phyloP scores from a whole-genome alignment of 2,797 vertebrate genomes.

The Todus mexicanus region DNA sequence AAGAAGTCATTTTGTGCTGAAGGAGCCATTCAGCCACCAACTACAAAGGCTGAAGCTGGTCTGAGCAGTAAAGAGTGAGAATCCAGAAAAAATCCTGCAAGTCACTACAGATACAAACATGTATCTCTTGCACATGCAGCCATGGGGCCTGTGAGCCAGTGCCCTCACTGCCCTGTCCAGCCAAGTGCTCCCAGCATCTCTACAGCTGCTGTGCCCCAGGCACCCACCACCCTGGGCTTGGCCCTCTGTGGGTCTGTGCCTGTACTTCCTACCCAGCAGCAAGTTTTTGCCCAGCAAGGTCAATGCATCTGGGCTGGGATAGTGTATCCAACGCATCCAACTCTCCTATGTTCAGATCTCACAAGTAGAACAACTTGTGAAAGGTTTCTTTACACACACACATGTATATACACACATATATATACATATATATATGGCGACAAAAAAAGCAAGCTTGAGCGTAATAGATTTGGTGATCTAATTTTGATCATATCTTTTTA shows the following conservation, averaged over 20 bases:
- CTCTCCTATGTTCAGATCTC: not conserved
- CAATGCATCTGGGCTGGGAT: not conserved
- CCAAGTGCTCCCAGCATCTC: not conserved
- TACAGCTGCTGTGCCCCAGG: accelerated
- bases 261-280: not conserved
- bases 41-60: not conserved
- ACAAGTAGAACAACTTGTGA: not conserved
- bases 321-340: not conserved
- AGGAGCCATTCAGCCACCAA: not conserved
- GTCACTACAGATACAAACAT: accelerated
- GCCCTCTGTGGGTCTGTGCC: not conserved
- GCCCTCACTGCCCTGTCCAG: not conserved
- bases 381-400: not conserved
- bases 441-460: not conserved
- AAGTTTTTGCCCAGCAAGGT: not conserved
- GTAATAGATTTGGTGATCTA: not conserved
- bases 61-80: not conserved
- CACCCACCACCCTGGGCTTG: no score
- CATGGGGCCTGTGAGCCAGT: accelerated
- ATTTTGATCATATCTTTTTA: not conserved
- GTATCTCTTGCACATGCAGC: not conserved
- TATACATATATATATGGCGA: not conserved
- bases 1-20: not conserved
- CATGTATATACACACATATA: accelerated
- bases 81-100: not conserved